Conservation (phyloP, 2,113 vertebrate species). For the Trogon surrucura region DNA sequence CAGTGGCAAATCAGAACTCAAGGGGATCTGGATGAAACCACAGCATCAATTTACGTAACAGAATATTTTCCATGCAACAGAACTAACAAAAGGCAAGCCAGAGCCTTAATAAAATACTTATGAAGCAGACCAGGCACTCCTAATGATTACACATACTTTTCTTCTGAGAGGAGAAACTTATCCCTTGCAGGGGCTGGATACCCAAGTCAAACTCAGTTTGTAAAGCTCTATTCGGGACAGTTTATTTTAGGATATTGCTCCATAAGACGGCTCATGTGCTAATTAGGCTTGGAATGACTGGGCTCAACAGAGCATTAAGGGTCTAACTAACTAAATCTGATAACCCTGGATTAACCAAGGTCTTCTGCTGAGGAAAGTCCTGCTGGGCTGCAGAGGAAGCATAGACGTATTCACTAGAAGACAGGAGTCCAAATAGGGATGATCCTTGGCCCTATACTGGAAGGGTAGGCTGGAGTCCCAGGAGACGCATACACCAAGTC, state of each 20-base stretch:
- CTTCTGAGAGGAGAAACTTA: constrained; percentile 17
- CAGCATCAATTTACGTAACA: constrained; percentile 15
- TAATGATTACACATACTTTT: constrained; percentile 51
- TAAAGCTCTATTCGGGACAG: constrained; percentile 7
- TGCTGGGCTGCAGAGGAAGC: not conserved
- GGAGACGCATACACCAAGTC: not conserved
- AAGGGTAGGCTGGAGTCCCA: not conserved
- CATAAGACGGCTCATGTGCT: constrained; percentile 40
- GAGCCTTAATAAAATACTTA: constrained; percentile 54
- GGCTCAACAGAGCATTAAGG: constrained; percentile 45
- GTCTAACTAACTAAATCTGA: constrained; percentile 48
- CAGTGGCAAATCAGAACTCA: not conserved
- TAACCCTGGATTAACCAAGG: constrained; percentile 53
- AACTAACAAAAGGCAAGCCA: constrained; percentile 50
- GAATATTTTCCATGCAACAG: constrained; percentile 49
- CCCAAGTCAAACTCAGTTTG: not conserved
- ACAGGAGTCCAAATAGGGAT: not conserved
- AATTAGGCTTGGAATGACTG: constrained; percentile 46
- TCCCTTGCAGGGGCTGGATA: not conserved
- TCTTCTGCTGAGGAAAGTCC: constrained; percentile 2
- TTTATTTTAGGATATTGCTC: constrained; percentile 47
- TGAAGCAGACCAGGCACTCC: constrained; percentile 11
- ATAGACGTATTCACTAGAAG: not conserved
- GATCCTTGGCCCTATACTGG: not conserved
- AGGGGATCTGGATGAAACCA: not conserved